phyloP scores from a whole-genome alignment of 2,888 invertebrate species.

The Steinernema hermaphroditum region DNA sequence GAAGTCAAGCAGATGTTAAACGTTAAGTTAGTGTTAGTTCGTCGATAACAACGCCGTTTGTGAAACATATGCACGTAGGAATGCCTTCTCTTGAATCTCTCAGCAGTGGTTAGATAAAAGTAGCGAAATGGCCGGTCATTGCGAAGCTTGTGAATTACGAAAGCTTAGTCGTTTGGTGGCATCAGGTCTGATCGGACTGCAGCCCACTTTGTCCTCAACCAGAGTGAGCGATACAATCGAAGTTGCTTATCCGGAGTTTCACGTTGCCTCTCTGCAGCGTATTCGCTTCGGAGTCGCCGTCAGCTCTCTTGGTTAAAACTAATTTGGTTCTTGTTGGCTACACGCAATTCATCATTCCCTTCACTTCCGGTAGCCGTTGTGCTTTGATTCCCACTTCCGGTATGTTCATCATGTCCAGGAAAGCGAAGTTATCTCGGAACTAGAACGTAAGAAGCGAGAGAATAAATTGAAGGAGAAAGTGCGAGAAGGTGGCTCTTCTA shows the following conservation, averaged over 20 bases:
- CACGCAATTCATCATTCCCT: slow-evolving; percentile 16
- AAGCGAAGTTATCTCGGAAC: background rate
- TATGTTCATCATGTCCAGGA: background rate
- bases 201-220: background rate
- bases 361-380: background rate
- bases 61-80: slow-evolving; percentile 25
- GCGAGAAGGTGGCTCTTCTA: slow-evolving; percentile 15
- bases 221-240: background rate
- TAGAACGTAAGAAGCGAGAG: slow-evolving; percentile 22
- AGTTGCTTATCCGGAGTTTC: slow-evolving; percentile 35
- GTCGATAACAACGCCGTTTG: slow-evolving; percentile 33
- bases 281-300: slow-evolving; percentile 17
- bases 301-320: background rate
- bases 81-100: slow-evolving; percentile 29
- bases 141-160: slow-evolving; percentile 33
- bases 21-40: slow-evolving; percentile 14
- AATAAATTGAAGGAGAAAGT: slow-evolving; percentile 32
- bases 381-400: background rate
- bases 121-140: slow-evolving; percentile 23
- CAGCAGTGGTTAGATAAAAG: background rate
- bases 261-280: slow-evolving; percentile 33
- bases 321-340: slow-evolving; percentile 31
- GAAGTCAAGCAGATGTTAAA: too few species aligned
- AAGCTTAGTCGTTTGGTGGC: slow-evolving; percentile 22
- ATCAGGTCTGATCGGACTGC: slow-evolving; percentile 19